These are phyloP conservation scores for Trachelipus rathkii DNA, from an alignment of 1,140 invertebrate genomes.

Conservation along the genomic window DNA sequence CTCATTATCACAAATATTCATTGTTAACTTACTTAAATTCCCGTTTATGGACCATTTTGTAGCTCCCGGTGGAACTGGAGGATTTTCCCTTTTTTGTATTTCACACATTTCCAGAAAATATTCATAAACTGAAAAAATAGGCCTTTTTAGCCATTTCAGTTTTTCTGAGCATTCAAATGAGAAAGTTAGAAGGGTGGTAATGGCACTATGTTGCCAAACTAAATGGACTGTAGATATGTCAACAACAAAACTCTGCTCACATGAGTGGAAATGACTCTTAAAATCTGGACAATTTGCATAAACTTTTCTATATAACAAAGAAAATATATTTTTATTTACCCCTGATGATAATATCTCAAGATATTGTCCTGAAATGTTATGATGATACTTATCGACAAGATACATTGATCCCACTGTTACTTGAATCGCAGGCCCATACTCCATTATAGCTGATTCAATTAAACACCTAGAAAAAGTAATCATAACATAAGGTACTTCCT, in stretches of 20 bases:
- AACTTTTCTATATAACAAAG: constrained; percentile 72
- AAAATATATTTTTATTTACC: constrained; percentile 62
- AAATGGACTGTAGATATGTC: constrained; percentile 64
- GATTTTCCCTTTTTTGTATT: constrained; percentile 26
- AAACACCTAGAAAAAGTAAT: constrained; percentile 65
- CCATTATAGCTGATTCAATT: constrained; percentile 70
- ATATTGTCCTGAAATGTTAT: constrained; percentile 68
- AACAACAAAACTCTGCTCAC: constrained; percentile 70
- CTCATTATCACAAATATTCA: constrained; percentile 52
- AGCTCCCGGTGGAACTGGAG: constrained; percentile 41
- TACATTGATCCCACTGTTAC: constrained; percentile 65
- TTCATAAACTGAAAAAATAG: background rate
- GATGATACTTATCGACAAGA: constrained; percentile 75
- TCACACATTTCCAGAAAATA: background rate
- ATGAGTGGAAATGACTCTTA: constrained; percentile 70
- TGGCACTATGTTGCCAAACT: constrained; percentile 66
- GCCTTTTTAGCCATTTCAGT: constrained; percentile 4
- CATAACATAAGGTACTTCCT: constrained; percentile 71
- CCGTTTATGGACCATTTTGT: constrained; percentile 41
- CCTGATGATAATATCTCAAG: constrained; percentile 66
- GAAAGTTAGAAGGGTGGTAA: constrained; percentile 66
- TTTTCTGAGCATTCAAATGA: constrained; percentile 45
- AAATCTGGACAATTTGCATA: constrained; percentile 75
- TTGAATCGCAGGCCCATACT: constrained; percentile 72
- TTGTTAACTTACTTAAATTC: constrained; percentile 32